These are phyloP conservation scores for Cynocephalus volans DNA, from an alignment of 2,113 vertebrate genomes.

Conservation along the genomic window DNA sequence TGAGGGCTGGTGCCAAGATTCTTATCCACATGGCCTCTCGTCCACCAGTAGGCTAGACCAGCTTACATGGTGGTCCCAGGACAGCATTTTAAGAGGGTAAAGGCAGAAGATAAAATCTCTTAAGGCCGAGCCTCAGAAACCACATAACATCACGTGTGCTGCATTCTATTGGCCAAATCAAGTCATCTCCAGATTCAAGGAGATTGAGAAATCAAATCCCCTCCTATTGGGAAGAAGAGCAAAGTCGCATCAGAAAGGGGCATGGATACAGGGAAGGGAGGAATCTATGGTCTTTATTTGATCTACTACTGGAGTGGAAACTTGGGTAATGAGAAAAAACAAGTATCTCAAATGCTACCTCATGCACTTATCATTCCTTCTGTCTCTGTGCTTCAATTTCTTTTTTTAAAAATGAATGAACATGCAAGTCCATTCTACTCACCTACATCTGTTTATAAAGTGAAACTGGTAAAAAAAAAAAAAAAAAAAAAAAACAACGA, in stretches of 20 bases:
- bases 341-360: not conserved
- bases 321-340: not conserved
- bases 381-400: constrained; percentile 6
- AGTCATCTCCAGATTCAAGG: not conserved
- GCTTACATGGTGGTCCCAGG: not conserved
- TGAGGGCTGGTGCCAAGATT: not conserved
- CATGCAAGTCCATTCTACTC: not conserved
- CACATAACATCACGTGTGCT: not conserved
- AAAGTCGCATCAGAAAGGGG: not conserved
- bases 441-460: not conserved
- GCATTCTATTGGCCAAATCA: not conserved
- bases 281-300: not conserved
- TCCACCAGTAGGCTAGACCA: not conserved
- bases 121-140: not conserved
- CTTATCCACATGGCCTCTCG: not conserved
- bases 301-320: not conserved
- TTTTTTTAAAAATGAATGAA: constrained; percentile 50
- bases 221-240: constrained; percentile 12
- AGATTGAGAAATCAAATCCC: not conserved
- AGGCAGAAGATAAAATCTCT: not conserved
- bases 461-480: not conserved
- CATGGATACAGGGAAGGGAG: not conserved
- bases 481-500: too few relatives aligned
- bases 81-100: not conserved
- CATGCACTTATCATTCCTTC: not conserved